These are phyloP conservation scores for Philantomba maxwellii DNA, from an alignment of 2,113 vertebrate genomes.

Conservation along the genomic window DNA sequence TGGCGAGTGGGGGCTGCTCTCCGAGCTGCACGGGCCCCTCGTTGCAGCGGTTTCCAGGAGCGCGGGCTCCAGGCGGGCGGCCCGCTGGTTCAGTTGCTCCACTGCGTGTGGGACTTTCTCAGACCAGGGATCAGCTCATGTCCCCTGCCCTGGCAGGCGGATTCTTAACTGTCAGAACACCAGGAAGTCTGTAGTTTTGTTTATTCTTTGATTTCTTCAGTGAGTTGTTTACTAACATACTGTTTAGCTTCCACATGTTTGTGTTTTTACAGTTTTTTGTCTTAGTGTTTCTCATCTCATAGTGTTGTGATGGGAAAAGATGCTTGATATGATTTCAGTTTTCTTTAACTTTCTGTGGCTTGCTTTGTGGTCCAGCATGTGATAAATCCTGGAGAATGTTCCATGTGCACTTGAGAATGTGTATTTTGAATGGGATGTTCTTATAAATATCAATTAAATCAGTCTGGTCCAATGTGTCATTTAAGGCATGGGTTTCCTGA, in stretches of 20 bases:
- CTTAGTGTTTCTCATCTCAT: neutral
- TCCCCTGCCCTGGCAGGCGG: neutral
- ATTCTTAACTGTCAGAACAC: neutral
- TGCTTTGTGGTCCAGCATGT: neutral
- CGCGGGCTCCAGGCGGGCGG: rapidly evolving
- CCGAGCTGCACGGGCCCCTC: neutral
- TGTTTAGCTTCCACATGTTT: neutral
- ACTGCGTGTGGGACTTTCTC: neutral
- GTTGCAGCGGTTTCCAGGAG: neutral
- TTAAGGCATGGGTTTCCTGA: neutral
- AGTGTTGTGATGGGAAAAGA: neutral
- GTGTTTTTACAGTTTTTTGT: neutral
- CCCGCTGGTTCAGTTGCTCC: neutral
- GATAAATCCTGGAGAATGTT: neutral
- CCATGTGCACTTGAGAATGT: neutral
- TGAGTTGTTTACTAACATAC: neutral
- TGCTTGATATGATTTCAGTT: neutral
- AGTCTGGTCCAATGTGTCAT: neutral
- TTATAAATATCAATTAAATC: neutral
- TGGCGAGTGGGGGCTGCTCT: neutral
- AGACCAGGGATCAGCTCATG: neutral
- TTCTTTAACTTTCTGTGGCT: neutral
- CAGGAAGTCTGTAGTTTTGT: neutral
- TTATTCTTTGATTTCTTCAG: neutral
- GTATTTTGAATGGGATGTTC: neutral